These are phyloP conservation scores for Platalea minor DNA, from an alignment of 2,797 vertebrate species.

Conservation along the genomic window DNA sequence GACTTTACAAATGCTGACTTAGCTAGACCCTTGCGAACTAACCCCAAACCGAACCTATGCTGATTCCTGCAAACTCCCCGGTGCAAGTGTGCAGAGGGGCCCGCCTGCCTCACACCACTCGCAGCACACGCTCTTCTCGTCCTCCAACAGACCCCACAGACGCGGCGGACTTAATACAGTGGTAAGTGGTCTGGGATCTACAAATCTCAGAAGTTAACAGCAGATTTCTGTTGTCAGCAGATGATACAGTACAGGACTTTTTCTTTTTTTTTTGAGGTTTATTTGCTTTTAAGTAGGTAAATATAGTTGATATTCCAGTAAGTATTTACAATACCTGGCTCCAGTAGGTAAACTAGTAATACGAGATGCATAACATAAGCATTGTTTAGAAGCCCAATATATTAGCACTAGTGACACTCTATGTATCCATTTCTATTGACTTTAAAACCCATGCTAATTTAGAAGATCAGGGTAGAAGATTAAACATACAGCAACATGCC, in stretches of 20 bases:
- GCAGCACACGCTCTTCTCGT: neutral
- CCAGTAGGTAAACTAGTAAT: conserved; percentile 13
- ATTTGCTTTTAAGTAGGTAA: neutral
- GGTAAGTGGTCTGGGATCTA: neutral
- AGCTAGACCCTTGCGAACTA: neutral
- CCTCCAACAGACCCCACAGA: neutral
- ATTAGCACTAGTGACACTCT: neutral
- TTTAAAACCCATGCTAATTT: neutral
- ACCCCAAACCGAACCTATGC: neutral
- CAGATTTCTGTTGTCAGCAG: neutral
- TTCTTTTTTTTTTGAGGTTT: neutral
- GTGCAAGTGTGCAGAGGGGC: neutral
- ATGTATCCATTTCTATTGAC: neutral
- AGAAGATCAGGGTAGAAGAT: neutral
- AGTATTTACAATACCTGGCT: neutral
- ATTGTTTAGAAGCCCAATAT: neutral
- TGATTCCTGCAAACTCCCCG: neutral
- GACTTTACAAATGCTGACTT: neutral
- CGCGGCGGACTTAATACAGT: accelerated
- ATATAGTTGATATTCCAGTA: neutral
- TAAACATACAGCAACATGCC: neutral
- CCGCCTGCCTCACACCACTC: neutral
- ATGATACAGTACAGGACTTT: neutral
- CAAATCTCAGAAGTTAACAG: neutral
- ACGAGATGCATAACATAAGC: neutral